Conservation (phyloP, 2,888 invertebrate species). For the Ormia ochracea region DNA sequence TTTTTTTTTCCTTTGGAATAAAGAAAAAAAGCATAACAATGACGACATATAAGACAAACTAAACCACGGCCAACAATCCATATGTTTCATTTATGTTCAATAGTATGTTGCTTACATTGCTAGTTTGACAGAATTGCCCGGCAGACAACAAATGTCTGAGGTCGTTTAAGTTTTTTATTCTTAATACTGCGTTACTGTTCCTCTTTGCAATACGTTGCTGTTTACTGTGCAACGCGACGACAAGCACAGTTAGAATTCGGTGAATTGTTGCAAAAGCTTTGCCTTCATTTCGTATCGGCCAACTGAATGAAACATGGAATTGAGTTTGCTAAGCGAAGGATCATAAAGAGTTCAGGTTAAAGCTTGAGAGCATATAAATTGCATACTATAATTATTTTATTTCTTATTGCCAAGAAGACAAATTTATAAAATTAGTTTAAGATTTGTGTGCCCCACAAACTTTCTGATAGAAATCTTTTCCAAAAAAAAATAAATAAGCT, state of each 20-base stretch:
- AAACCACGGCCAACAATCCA: slow-evolving; percentile 19
- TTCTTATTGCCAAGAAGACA: background rate
- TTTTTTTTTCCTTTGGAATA: slow-evolving; percentile 8
- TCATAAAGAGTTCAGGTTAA: background rate
- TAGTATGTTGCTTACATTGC: slow-evolving; percentile 6
- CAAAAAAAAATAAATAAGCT: background rate
- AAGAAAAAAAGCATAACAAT: slow-evolving; percentile 50
- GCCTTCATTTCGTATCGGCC: slow-evolving; percentile 27
- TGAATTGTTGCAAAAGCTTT: slow-evolving; percentile 40
- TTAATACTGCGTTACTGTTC: slow-evolving; percentile 16
- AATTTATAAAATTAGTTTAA: background rate
- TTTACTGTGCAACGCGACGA: slow-evolving; percentile 23
- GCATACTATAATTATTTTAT: background rate
- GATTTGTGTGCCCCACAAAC: background rate
- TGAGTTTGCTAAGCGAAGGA: background rate
- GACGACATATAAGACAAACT: slow-evolving; percentile 52
- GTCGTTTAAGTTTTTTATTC: slow-evolving; percentile 38
- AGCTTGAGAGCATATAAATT: background rate
- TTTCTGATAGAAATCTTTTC: background rate
- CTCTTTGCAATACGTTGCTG: slow-evolving; percentile 43
- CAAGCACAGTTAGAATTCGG: slow-evolving; percentile 60
- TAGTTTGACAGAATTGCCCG: slow-evolving; percentile 53
- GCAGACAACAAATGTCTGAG: slow-evolving; percentile 62
- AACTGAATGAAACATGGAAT: slow-evolving; percentile 18
- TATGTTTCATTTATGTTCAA: slow-evolving; percentile 40